Conservation (phyloP, 2,888 invertebrate species). For the Ernsta delagoae region DNA sequence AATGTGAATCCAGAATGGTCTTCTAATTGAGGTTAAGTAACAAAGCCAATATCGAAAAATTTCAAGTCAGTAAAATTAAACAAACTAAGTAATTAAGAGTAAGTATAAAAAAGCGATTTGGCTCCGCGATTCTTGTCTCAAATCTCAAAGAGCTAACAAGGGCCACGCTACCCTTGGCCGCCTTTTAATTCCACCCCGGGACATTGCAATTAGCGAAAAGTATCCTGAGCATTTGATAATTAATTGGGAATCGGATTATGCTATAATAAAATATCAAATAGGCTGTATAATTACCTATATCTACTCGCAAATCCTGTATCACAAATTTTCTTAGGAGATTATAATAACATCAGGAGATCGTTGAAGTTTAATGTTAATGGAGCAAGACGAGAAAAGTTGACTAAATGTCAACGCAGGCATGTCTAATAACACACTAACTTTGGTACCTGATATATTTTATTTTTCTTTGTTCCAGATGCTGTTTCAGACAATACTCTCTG, state of each 20-base stretch:
- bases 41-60: not conserved
- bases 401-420: too few species aligned
- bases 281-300: not conserved
- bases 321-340: not conserved
- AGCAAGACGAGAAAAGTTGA: too few species aligned
- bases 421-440: not conserved
- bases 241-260: not conserved
- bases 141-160: conserved; percentile 8
- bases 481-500: conserved; percentile 67
- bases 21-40: not conserved
- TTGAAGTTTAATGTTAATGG: too few species aligned
- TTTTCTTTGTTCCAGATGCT: conserved; percentile 73
- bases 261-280: not conserved
- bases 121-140: not conserved
- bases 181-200: conserved; percentile 5
- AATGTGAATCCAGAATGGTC: not conserved
- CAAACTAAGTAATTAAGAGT: not conserved
- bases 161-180: not conserved
- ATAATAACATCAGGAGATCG: too few species aligned
- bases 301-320: not conserved
- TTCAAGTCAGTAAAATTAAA: not conserved
- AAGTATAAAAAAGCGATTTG: not conserved
- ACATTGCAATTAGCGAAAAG: conserved; percentile 2
- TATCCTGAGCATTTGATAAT: not conserved
- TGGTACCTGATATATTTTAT: not conserved